Base-by-base conservation (phyloP, 2,113 vertebrate genomes). In the Dascyllus trimaculatus region DNA sequence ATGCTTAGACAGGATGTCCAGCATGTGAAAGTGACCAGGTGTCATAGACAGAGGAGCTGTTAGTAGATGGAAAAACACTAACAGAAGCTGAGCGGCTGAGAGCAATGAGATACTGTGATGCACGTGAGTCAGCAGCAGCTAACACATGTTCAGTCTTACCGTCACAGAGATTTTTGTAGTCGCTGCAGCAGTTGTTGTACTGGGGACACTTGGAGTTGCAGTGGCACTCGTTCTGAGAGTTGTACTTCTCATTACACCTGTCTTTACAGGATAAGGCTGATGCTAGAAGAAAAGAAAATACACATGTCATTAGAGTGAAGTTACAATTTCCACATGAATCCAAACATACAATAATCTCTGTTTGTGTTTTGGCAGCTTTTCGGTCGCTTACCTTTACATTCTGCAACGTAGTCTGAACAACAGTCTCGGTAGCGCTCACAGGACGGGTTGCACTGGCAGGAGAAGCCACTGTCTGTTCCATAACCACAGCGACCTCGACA, bases 211-310 rank as follows among this genome's bases (percentile, higher is more conserved):
- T 91, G 5, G 53, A 5, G 63, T 96, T 87, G 64, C 96, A 97
- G 71, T 97, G 96, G 51, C 97, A 97, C 17, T 87, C 1, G 4
- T 96, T 94, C 80, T 93, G 89, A 48, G 60, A 61, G 64, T 92
- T 91, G 40, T 92, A 95, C 21, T 80, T 84, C 74, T 97, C 95
- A 0, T 18, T 77, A 61, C 97, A 97, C 64, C 96, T 93, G 1
- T 93, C 94, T 56, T 75, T 43, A 63, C 97, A 97, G n/a, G 97
- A 96, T 4, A 43, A 80, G 0, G 91, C 25, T 43, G 9, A 78
- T 51, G 2, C 78, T 81, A 0, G 3, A 61, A 38, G n/a, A 5
- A 56, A 25, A 46, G 63, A 11, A 59, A 73, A 61, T 5, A 49
- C 19, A 13, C 4, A 7, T 35, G 45, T 5, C 29, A 51, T 6